phyloP scores from a whole-genome alignment of 2,888 invertebrate species.

The Altica lythri region DNA sequence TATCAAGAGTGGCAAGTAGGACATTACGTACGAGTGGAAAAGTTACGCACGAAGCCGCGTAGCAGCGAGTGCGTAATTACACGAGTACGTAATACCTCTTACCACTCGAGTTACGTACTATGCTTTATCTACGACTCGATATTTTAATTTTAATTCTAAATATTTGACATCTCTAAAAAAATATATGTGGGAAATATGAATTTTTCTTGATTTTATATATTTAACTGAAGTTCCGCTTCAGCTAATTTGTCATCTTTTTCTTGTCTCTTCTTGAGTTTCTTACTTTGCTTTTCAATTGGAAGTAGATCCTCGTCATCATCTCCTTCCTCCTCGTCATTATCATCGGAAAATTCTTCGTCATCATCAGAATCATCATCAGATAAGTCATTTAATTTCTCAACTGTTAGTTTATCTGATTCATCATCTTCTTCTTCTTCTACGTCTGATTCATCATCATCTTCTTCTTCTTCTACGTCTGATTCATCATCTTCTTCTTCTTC shows the following conservation, averaged over 20 bases:
- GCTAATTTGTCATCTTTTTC: constrained; percentile 72
- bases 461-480: constrained; percentile 24
- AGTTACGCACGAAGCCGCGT: too few species aligned
- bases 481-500: constrained; percentile 44
- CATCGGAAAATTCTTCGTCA: constrained; percentile 41
- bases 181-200: constrained; percentile 84
- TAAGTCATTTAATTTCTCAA: constrained; percentile 47
- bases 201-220: constrained; percentile 74
- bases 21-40: too few species aligned
- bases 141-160: too few species aligned
- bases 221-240: constrained; percentile 81
- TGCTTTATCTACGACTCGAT: too few species aligned
- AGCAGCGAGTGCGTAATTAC: too few species aligned
- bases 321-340: constrained; percentile 48
- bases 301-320: constrained; percentile 71
- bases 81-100: too few species aligned
- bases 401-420: constrained; percentile 33
- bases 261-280: constrained; percentile 75
- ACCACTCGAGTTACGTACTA: too few species aligned
- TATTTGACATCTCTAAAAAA: too few species aligned
- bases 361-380: constrained; percentile 54
- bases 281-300: constrained; percentile 85
- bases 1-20: too few species aligned
- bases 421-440: constrained; percentile 44
- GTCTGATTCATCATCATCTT: constrained; percentile 48